Evolutionary conservation across 1,140 invertebrate genomes (phyloP).

Genomic region (Eurosta solidaginis): DNA sequence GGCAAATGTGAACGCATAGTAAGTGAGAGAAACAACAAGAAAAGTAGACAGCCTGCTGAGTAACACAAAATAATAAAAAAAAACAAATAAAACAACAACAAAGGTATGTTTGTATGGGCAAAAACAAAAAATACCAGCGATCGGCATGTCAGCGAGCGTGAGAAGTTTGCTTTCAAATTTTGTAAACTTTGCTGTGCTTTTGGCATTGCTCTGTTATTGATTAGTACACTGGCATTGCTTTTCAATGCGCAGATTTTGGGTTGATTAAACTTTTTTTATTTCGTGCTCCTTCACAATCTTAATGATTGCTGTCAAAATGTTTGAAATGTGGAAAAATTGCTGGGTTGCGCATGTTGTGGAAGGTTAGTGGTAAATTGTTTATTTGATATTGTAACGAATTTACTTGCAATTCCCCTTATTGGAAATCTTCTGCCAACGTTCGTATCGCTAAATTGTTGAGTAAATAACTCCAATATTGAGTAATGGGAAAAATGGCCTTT

Average conservation of each 20-base stretch:
- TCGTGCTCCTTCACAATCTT: too few relatives aligned
- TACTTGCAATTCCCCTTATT: too few relatives aligned
- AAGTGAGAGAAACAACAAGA: background rate
- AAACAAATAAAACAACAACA: background rate
- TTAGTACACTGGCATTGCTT: background rate
- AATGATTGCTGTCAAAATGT: background rate
- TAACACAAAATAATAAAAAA: background rate
- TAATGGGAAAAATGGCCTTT: too few relatives aligned
- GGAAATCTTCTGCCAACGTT: too few relatives aligned
- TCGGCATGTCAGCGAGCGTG: conserved; percentile 6
- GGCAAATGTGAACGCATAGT: background rate
- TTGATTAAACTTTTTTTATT: background rate
- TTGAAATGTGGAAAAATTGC: background rate
- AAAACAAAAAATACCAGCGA: background rate
- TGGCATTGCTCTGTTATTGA: background rate
- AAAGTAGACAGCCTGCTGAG: background rate
- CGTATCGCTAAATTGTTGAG: too few relatives aligned
- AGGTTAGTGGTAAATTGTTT: too few relatives aligned
- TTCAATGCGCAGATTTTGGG: background rate
- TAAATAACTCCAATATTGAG: too few relatives aligned
- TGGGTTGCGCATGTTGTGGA: background rate
- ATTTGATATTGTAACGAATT: too few relatives aligned
- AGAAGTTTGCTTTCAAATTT: conserved; percentile 4
- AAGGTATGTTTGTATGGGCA: background rate
- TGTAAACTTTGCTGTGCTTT: background rate